Percentiles rank a stretch among this genome's conserved stretches.
Conservation (phyloP, 2,888 invertebrate genomes). For the Cryptophagus acutangulus region DNA sequence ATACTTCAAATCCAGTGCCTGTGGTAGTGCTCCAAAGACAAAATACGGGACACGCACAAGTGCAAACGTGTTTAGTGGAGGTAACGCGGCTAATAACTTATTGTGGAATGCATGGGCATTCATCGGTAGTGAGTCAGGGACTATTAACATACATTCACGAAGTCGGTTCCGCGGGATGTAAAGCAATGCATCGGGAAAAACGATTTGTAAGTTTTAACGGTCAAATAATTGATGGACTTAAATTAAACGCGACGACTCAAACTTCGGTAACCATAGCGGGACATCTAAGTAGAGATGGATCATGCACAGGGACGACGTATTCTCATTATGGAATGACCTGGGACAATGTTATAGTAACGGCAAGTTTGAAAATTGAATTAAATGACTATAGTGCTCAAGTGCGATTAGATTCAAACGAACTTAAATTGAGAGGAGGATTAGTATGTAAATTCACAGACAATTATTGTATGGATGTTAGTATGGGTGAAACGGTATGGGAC, state of each 20-base stretch:
- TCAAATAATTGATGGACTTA: neutral
- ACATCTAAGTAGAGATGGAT: slow-evolving; percentile 6
- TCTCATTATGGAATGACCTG: slow-evolving; percentile 10
- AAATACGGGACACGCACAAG: no score
- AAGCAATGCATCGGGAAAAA: slow-evolving; percentile 11
- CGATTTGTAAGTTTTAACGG: neutral
- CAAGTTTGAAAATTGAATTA: slow-evolving; percentile 14
- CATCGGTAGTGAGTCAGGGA: slow-evolving; percentile 18
- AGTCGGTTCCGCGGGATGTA: slow-evolving; percentile 16
- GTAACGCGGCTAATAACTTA: slow-evolving; percentile 12
- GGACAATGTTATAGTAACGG: slow-evolving; percentile 15
- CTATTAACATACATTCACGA: slow-evolving; percentile 12
- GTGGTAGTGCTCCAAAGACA: no score
- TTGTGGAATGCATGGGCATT: slow-evolving; percentile 19
- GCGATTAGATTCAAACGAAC: slow-evolving; percentile 15
- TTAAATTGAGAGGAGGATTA: slow-evolving; percentile 14
- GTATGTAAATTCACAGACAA: slow-evolving; percentile 14
- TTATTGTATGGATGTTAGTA: slow-evolving; percentile 16
- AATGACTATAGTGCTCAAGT: slow-evolving; percentile 15
- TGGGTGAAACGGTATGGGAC: no score
- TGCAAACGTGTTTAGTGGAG: slow-evolving; percentile 19
- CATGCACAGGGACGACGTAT: slow-evolving; percentile 11
- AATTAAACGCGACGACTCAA: slow-evolving; percentile 11
- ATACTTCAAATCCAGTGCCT: no score
- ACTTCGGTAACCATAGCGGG: slow-evolving; percentile 14